phyloP scores from a whole-genome alignment of 2,888 invertebrate genomes.

The Copidosoma aretas region DNA sequence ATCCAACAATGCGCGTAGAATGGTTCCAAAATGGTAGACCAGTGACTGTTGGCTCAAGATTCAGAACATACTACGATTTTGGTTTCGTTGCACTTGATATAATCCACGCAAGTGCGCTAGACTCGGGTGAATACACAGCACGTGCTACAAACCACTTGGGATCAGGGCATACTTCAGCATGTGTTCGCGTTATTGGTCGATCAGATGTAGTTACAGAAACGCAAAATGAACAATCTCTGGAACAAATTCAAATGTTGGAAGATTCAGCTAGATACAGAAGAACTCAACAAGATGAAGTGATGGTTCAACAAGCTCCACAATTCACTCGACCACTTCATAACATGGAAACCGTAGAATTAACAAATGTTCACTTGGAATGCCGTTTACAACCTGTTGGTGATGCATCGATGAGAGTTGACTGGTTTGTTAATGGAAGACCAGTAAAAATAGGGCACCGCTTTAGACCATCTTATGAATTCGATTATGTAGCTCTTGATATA shows the following conservation, averaged over 20 bases:
- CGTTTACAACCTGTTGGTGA: constrained; percentile 90
- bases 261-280: constrained; percentile 73
- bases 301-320: constrained; percentile 83
- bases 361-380: constrained; percentile 91
- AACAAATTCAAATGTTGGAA: constrained; percentile 90
- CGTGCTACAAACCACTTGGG: constrained; percentile 93
- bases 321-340: constrained; percentile 88
- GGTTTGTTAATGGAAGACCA: constrained; percentile 95
- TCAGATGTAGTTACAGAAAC: constrained; percentile 87
- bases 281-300: constrained; percentile 80
- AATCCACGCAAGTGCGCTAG: constrained; percentile 89
- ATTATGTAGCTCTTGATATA: constrained; percentile 95
- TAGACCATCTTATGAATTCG: constrained; percentile 95
- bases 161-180: constrained; percentile 88
- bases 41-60: constrained; percentile 88
- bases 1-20: constrained; percentile 93
- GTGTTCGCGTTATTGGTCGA: constrained; percentile 77
- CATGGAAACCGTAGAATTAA: constrained; percentile 87
- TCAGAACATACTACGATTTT: constrained; percentile 95
- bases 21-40: constrained; percentile 95
- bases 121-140: constrained; percentile 94
- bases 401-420: constrained; percentile 90
- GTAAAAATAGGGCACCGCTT: constrained; percentile 93
- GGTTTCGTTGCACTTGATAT: constrained; percentile 97
- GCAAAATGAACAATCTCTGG: constrained; percentile 89